phyloP scores from a whole-genome alignment of 1,140 invertebrate genomes.

The Saccostrea glomerata region DNA sequence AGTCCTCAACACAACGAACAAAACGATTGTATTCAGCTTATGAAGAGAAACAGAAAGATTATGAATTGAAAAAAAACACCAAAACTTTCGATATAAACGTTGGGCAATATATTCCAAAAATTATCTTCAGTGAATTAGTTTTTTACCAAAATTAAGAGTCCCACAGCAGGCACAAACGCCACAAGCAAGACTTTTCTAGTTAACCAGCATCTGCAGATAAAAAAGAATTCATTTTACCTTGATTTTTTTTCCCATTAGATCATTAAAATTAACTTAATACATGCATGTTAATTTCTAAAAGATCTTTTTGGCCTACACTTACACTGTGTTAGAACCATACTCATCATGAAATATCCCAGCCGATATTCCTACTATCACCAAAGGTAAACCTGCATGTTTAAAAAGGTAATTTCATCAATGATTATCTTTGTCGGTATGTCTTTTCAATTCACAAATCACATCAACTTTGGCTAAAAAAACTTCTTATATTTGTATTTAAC shows the following conservation, averaged over 20 bases:
- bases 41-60: not conserved
- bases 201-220: slow-evolving; percentile 70
- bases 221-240: not conserved
- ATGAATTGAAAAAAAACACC: too few species aligned
- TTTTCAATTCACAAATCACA: not conserved
- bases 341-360: slow-evolving; percentile 67
- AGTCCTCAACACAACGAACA: slow-evolving; percentile 67
- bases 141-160: slow-evolving; percentile 70
- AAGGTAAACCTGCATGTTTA: slow-evolving; percentile 62
- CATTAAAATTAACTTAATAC: not conserved
- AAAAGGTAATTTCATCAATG: not conserved
- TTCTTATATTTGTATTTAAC: slow-evolving; percentile 42
- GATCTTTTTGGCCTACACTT: slow-evolving; percentile 50
- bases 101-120: too few species aligned
- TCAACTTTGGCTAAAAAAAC: not conserved
- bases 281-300: too few species aligned
- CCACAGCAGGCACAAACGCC: slow-evolving; percentile 70
- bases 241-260: not conserved
- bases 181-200: slow-evolving; percentile 64
- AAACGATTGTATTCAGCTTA: slow-evolving; percentile 71
- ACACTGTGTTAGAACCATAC: slow-evolving; percentile 67
- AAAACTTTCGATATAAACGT: too few species aligned
- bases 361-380: slow-evolving; percentile 70
- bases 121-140: too few species aligned
- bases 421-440: not conserved